Evolutionary conservation across 2,113 vertebrate species (phyloP), one percentile per base, ranked within the genome.

Genomic region (Paracanthobrama guichenoti): DNA sequence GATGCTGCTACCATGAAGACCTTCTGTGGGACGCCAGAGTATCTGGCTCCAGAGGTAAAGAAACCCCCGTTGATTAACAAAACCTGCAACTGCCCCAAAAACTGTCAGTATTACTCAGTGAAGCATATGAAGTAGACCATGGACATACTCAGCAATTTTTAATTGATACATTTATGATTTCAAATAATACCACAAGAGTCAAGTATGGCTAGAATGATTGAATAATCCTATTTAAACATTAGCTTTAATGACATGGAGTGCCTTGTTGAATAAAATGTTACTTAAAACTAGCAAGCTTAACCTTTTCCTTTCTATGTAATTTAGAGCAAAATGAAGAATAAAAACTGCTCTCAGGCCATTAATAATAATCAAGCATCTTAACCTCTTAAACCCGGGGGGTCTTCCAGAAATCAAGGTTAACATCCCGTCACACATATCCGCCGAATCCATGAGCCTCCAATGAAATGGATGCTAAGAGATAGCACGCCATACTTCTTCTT

Each of bases 1-100:
- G 97, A 99, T n/a, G 96, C 97, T 91, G 97, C 97, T 88, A 99
- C 97, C 81, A 99, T 99, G 97, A 99, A 99, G 93, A 99, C 97
- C 10, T 99, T 99, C 94, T 99, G 97, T 92, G 97, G 97, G 35
- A 99, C 97, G 55, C 97, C 97, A 44, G 97, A 98, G 86, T 99
- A 99, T 88, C 95, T 99, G 85, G 97, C 97, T 22, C 97, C 97
- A 0, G 97, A 99, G 97, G 97, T 99, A 95, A 87, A 64, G 60
- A 16, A 28, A 82, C 44, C 74, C 35, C 67, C 28, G 42, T 62
- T 62, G 18, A 83, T 69, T 72, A 64, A 83, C 59, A 35, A 57
- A 50, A 39, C 11, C 50, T 60, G 22, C 35, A 44, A 42, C 28
- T 80, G 7, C 16, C 44, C 44, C 46, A 31, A 11, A 50, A 28